Conservation (phyloP, 2,113 vertebrate genomes). For the Athene cunicularia region DNA sequence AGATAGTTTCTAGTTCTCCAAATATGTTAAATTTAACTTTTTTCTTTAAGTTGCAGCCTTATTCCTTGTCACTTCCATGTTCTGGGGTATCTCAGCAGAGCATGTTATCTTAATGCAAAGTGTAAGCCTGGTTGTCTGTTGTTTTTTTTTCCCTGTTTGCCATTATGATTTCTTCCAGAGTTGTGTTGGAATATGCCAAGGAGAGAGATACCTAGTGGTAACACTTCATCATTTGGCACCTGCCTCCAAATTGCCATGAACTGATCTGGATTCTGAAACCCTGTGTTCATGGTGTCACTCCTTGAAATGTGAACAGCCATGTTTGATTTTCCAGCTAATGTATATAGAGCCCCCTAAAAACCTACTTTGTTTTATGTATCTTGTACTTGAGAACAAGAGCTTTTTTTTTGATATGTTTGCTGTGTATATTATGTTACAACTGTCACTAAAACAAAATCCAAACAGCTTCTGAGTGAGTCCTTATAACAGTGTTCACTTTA, state of each 20-base stretch:
- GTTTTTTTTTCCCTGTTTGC: background rate
- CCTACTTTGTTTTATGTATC: background rate
- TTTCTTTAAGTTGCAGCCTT: background rate
- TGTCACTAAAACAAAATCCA: background rate
- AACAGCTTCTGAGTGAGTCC: background rate
- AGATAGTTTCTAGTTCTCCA: background rate
- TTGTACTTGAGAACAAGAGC: background rate
- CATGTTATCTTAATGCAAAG: accelerated
- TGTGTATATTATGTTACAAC: background rate
- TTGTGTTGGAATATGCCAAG: background rate
- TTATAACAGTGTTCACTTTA: background rate
- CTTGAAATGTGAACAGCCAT: background rate
- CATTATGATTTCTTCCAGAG: background rate
- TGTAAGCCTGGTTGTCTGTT: background rate
- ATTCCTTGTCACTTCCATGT: background rate
- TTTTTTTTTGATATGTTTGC: background rate
- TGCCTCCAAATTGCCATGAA: background rate
- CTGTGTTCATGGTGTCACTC: background rate
- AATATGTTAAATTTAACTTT: background rate
- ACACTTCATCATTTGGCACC: background rate
- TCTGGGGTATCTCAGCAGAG: background rate
- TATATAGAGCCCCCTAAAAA: background rate
- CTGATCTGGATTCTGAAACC: background rate
- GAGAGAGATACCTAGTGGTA: background rate
- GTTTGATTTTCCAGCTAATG: background rate